phyloP scores from a whole-genome alignment of 2,113 vertebrate species.

The Spizaetus ornatus region DNA sequence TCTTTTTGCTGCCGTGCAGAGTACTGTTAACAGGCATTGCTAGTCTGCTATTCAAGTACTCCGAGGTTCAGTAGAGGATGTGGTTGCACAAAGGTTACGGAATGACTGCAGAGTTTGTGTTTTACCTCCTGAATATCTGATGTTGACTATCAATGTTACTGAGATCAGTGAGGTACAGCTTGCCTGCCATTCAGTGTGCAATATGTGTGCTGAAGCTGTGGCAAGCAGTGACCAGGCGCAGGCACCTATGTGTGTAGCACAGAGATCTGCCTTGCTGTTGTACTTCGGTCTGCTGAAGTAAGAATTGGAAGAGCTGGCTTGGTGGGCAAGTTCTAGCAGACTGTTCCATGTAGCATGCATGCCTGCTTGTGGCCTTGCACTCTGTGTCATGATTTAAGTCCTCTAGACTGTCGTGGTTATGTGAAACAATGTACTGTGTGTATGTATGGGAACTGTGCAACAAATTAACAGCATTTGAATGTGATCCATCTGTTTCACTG shows the following conservation, averaged over 20 bases:
- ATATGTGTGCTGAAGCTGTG: not conserved
- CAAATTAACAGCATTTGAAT: not conserved
- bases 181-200: not conserved
- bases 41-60: fast-evolving
- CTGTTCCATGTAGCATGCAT: too few species aligned
- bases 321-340: not conserved
- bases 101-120: not conserved
- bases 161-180: not conserved
- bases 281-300: not conserved
- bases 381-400: not conserved
- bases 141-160: fast-evolving
- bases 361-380: not conserved
- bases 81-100: not conserved
- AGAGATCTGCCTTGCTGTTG: not conserved
- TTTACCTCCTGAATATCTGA: not conserved
- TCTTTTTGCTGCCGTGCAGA: not conserved
- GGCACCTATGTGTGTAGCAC: fast-evolving
- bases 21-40: not conserved
- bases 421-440: too few species aligned
- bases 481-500: not conserved
- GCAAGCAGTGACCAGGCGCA: fast-evolving
- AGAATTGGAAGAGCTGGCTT: not conserved
- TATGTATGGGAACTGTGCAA: not conserved
- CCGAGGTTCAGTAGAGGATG: not conserved
- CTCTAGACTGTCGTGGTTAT: not conserved